Percentiles rank a stretch among this genome's conserved stretches.
Evolutionary conservation across 2,888 invertebrate species (phyloP).

Genomic region (Cephus pygmeus): DNA sequence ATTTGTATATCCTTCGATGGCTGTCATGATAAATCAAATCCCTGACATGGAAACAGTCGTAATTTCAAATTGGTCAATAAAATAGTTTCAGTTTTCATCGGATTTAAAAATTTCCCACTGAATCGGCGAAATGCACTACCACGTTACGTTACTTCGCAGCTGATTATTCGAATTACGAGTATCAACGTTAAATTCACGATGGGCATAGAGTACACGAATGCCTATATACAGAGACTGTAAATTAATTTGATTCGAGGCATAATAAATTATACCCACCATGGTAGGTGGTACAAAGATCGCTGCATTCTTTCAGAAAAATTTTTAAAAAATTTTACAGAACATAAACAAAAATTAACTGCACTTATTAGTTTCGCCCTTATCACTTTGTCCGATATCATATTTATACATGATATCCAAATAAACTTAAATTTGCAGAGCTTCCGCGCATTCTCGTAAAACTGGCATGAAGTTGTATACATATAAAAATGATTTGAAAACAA

Average conservation of each 20-base stretch:
- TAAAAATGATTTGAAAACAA: neutral
- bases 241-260: neutral
- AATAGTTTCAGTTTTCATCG: neutral
- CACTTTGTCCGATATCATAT: no score
- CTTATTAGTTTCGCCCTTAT: no score
- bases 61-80: neutral
- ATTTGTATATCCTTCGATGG: neutral
- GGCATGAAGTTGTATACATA: neutral
- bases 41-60: neutral
- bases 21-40: neutral
- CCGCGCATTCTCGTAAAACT: neutral
- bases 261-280: no score
- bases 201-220: neutral
- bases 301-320: no score
- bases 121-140: neutral
- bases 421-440: no score
- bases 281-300: no score
- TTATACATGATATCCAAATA: no score
- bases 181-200: neutral
- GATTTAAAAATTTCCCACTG: neutral
- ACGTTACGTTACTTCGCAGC: neutral
- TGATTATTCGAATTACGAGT: neutral
- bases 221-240: neutral
- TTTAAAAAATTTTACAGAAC: no score
- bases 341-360: no score